These are phyloP conservation scores for Tinamus major DNA, from an alignment of 2,797 vertebrate genomes.

Conservation along the genomic window DNA sequence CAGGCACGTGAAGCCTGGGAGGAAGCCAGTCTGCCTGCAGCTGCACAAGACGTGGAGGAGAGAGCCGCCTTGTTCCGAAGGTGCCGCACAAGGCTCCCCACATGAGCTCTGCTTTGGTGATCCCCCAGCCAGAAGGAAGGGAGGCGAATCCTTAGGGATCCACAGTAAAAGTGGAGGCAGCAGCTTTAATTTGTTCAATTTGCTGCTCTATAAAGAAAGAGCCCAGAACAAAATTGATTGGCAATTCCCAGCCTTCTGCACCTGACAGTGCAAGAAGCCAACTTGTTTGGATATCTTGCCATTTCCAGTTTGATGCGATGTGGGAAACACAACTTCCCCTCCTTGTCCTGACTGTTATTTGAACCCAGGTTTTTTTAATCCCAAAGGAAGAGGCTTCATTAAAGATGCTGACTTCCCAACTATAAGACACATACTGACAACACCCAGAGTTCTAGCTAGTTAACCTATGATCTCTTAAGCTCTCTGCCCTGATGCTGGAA, in stretches of 20 bases:
- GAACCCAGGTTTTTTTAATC: slow-evolving; percentile 4
- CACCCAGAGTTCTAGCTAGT: slow-evolving; percentile 9
- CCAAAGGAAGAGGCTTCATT: slow-evolving; percentile 2
- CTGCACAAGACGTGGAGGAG: background rate
- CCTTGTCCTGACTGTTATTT: slow-evolving; percentile 29
- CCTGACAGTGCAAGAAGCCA: slow-evolving; percentile 10
- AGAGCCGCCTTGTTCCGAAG: background rate
- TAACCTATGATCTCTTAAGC: slow-evolving; percentile 31
- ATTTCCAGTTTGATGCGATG: slow-evolving; percentile 36
- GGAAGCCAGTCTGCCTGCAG: background rate
- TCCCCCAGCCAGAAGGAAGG: slow-evolving; percentile 2
- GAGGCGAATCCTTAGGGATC: background rate
- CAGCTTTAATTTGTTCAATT: background rate
- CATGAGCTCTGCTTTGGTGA: background rate
- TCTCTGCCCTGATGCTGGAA: background rate
- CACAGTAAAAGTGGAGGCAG: background rate
- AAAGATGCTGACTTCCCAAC: background rate
- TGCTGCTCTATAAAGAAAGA: background rate
- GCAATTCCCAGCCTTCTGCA: slow-evolving; percentile 35
- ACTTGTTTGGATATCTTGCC: background rate
- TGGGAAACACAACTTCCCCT: slow-evolving; percentile 25
- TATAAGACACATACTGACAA: background rate
- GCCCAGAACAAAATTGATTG: background rate
- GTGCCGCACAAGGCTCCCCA: background rate
- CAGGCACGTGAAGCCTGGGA: background rate